Percentiles rank a stretch among this genome's conserved stretches.
Conservation (phyloP, 2,888 invertebrate species). For the Cantharis rustica region DNA sequence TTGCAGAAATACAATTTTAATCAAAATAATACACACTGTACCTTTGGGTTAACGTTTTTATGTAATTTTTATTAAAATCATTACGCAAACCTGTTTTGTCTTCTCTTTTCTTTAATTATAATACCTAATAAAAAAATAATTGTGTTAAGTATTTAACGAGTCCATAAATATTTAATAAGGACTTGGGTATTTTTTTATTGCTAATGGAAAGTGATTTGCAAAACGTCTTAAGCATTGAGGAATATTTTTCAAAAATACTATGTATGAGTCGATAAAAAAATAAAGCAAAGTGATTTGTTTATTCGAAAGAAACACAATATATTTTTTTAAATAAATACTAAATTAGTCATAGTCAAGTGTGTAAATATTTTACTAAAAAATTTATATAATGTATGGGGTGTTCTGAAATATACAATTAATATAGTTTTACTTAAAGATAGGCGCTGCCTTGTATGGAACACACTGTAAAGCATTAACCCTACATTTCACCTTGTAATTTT, state of each 20-base stretch:
- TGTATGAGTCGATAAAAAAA: neutral
- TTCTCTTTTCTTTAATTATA: too few species aligned
- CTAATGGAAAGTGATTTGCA: neutral
- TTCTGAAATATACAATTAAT: neutral
- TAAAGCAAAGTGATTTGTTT: too few species aligned
- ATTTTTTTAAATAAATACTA: neutral
- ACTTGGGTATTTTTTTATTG: too few species aligned
- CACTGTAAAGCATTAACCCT: neutral
- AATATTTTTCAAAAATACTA: neutral
- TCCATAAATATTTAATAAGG: neutral
- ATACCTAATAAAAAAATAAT: too few species aligned
- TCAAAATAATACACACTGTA: too few species aligned
- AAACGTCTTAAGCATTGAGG: neutral
- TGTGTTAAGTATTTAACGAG: too few species aligned
- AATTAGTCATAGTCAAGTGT: neutral
- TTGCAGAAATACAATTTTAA: conserved; percentile 33
- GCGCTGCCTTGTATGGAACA: neutral
- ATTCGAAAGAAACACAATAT: too few species aligned
- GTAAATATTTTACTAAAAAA: neutral
- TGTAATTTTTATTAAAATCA: too few species aligned
- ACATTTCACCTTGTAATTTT: neutral
- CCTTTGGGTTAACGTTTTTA: too few species aligned
- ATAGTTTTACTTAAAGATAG: neutral
- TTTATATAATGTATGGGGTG: neutral
- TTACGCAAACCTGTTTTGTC: too few species aligned